These are phyloP conservation scores for Xanthorhoe designata DNA, from an alignment of 2,888 invertebrate genomes.

Conservation along the genomic window DNA sequence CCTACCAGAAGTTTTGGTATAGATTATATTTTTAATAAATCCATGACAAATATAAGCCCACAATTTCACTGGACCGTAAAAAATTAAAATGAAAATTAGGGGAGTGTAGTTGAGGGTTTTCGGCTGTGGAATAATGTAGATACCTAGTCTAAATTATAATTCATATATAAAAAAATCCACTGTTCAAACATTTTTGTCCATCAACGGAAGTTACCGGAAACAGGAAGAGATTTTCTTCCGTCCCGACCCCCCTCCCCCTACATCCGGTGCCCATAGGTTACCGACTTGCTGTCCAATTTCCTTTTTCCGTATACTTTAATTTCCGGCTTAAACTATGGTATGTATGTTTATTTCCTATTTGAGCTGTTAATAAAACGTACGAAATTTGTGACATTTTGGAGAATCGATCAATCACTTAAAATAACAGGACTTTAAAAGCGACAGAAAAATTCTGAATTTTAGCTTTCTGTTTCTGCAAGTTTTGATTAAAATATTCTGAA, in stretches of 20 bases:
- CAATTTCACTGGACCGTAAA: too few relatives aligned
- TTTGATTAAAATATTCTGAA: too few relatives aligned
- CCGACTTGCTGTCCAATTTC: constrained; percentile 76
- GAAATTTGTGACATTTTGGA: background rate
- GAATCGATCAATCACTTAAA: background rate
- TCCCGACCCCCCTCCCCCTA: constrained; percentile 58
- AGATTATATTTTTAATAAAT: too few relatives aligned
- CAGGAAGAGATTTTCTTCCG: constrained; percentile 65
- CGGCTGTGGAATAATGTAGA: too few relatives aligned
- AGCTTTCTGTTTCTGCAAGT: too few relatives aligned
- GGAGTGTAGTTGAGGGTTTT: too few relatives aligned
- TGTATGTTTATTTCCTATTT: constrained; percentile 73
- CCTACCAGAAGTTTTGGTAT: too few relatives aligned
- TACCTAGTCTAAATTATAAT: background rate
- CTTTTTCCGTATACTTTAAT: constrained; percentile 81
- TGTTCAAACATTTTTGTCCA: constrained; percentile 11
- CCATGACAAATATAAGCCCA: too few relatives aligned
- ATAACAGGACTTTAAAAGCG: too few relatives aligned
- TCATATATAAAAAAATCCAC: background rate
- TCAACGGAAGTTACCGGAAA: constrained; percentile 65
- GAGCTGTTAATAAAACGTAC: constrained; percentile 2
- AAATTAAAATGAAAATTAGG: too few relatives aligned
- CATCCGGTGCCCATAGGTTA: constrained; percentile 73
- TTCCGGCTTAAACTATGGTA: constrained; percentile 77
- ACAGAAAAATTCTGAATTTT: too few relatives aligned